These are phyloP conservation scores for Caenorhabditis latens DNA, from an alignment of 1,140 invertebrate species.

Conservation along the genomic window DNA sequence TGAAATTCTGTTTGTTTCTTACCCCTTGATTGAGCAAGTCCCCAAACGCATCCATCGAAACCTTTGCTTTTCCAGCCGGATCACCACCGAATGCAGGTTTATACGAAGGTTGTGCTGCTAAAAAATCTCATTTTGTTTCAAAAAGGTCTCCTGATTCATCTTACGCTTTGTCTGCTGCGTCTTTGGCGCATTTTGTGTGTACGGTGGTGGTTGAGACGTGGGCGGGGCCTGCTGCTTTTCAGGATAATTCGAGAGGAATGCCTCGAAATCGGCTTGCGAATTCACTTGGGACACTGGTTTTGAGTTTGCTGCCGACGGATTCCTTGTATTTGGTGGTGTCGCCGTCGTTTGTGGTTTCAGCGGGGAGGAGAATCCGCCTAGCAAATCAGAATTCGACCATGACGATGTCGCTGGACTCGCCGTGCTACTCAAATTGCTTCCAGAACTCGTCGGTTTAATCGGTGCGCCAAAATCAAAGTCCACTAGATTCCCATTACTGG, in stretches of 20 bases:
- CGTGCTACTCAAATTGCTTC: neutral
- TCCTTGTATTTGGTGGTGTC: slow-evolving; percentile 31
- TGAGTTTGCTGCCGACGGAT: slow-evolving; percentile 33
- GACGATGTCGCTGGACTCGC: slow-evolving; percentile 8
- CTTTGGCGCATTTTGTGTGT: neutral
- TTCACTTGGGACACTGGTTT: slow-evolving; percentile 50
- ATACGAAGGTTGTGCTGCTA: slow-evolving; percentile 13
- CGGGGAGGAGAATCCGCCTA: neutral
- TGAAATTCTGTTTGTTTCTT: neutral
- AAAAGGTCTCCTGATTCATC: neutral
- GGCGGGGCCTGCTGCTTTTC: neutral
- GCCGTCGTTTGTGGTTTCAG: slow-evolving; percentile 7
- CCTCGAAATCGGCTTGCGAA: slow-evolving; percentile 32
- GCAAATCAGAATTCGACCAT: slow-evolving; percentile 12
- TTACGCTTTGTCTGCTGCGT: slow-evolving; percentile 14
- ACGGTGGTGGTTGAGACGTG: neutral
- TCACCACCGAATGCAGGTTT: slow-evolving; percentile 19
- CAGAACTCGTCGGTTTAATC: slow-evolving; percentile 17
- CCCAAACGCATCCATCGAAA: slow-evolving; percentile 29
- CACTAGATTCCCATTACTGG: slow-evolving; percentile 3
- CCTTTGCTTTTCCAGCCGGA: neutral
- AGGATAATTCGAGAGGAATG: slow-evolving; percentile 17
- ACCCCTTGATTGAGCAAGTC: slow-evolving; percentile 35
- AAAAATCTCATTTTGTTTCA: neutral
- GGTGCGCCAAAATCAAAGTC: slow-evolving; percentile 40